Percentiles rank a stretch among this genome's conserved stretches.
phyloP scores from a whole-genome alignment of 1,140 invertebrate genomes.

The Pseudomyrmex pallidus region DNA sequence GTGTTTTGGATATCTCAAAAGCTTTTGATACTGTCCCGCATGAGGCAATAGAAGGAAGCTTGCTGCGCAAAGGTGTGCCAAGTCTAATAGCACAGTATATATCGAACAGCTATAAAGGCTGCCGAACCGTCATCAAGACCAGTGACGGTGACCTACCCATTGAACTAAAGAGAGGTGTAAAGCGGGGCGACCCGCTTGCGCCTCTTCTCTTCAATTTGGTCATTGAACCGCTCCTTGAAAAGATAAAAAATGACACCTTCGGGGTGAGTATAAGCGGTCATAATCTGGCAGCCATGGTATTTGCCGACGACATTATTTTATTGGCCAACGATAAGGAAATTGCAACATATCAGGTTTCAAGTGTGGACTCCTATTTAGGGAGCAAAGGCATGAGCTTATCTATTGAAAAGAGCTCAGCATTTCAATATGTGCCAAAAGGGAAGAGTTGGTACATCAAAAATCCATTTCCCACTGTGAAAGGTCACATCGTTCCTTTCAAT shows the following conservation, averaged over 20 bases:
- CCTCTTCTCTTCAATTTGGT: background rate
- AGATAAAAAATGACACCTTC: background rate
- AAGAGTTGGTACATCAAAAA: background rate
- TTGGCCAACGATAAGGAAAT: constrained; percentile 68
- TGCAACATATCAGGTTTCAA: background rate
- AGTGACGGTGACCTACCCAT: no score
- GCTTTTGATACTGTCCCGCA: background rate
- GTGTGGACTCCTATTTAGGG: background rate
- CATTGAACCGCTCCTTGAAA: background rate
- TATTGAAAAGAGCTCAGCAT: background rate
- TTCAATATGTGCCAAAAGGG: background rate
- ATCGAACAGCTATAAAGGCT: no score
- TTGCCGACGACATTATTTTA: background rate
- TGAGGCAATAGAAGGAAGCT: accelerated
- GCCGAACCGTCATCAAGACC: no score
- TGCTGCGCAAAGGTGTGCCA: background rate
- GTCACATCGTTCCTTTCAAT: background rate
- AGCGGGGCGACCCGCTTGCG: no score
- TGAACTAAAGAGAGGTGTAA: no score
- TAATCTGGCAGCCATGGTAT: background rate
- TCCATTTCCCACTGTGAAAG: background rate
- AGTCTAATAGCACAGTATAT: no score
- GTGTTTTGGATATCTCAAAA: background rate
- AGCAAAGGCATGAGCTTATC: background rate
- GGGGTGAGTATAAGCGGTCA: background rate